Base-by-base conservation (phyloP, 2,888 invertebrate genomes). In the Taphrorychus bicolor region DNA sequence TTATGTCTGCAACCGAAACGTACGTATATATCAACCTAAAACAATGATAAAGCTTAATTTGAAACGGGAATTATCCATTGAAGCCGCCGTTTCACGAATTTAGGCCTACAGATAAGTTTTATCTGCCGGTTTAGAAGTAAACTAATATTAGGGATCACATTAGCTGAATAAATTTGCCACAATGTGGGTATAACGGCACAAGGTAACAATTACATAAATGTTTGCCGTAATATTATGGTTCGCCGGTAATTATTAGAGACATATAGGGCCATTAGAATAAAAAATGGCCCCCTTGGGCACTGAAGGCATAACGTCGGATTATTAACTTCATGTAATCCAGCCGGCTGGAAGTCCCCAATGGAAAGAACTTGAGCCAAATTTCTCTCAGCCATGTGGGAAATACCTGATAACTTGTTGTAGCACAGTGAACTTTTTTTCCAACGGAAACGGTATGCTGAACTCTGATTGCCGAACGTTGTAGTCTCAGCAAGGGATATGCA, bases 281-380 rank as follows among this genome's bases (percentile, higher is more conserved):
- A 65, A 59, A 65, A 58, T 59, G 53, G 45, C 18, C 59, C 65
- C 65, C 59, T 3, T 5, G 59, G 48, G 58, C 11, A 17, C 3
- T 18, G 32, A 54, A 53, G 22, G 59, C 52, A 45, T 53, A 51
- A 59, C 45, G 19, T 42, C 21, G 59, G 41, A 54, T 65, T 59
- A 65, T 65, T 65, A 65, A 53, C 48, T 42, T 57, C 51, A 48
- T 42, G 64, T 59, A 59, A 59, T 53, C 58, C 65, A 59, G 51
- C 48, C 32, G 11, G 54, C n/a, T 59, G 48, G 48, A 53, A 53
- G 14, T 64, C 64, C 65, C 48, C 14, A 45, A 59, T 51, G 48
- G 18, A 17, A 42, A 58, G 45, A 59, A 59, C 52, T 59, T 59
- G 54, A 52, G 40, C 48, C 48, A 14, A 17, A 16, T 45, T 32